Conservation (phyloP, 1,140 invertebrate genomes). For the Macrobrachium nipponense region DNA sequence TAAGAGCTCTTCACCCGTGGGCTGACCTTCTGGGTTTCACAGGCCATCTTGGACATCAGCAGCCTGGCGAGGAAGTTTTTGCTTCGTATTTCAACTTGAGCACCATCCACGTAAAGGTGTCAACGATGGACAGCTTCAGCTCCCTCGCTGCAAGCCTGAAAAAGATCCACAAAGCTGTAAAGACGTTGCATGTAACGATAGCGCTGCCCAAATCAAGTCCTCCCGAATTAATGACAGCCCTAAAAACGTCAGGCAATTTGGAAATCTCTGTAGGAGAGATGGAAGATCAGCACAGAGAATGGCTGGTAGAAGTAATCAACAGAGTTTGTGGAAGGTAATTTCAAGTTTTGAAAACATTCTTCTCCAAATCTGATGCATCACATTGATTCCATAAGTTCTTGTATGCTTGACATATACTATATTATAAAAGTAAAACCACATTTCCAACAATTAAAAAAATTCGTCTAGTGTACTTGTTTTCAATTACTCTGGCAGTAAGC, state of each 20-base stretch:
- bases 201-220: constrained; percentile 6
- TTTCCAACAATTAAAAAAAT: no score
- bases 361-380: neutral
- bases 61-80: constrained; percentile 26
- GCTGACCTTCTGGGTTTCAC: constrained; percentile 22
- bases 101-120: constrained; percentile 10
- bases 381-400: neutral
- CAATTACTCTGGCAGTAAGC: no score
- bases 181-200: constrained; percentile 19
- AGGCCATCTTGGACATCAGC: constrained; percentile 25
- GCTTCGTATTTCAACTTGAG: neutral
- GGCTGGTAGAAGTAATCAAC: constrained; percentile 29
- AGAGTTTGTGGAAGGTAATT: constrained; percentile 32
- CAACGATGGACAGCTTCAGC: constrained; percentile 17
- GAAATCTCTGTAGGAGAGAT: constrained; percentile 16
- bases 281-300: constrained; percentile 32
- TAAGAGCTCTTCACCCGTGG: constrained; percentile 14
- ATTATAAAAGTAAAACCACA: no score
- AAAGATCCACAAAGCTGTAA: constrained; percentile 36
- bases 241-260: constrained; percentile 22
- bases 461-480: no score
- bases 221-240: constrained; percentile 17
- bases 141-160: constrained; percentile 24
- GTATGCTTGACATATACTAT: neutral
- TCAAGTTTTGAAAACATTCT: neutral